Evolutionary conservation across 2,797 vertebrate genomes (phyloP), one percentile per base, ranked within the genome.

Genomic region (Neosilurus mollespiculum): DNA sequence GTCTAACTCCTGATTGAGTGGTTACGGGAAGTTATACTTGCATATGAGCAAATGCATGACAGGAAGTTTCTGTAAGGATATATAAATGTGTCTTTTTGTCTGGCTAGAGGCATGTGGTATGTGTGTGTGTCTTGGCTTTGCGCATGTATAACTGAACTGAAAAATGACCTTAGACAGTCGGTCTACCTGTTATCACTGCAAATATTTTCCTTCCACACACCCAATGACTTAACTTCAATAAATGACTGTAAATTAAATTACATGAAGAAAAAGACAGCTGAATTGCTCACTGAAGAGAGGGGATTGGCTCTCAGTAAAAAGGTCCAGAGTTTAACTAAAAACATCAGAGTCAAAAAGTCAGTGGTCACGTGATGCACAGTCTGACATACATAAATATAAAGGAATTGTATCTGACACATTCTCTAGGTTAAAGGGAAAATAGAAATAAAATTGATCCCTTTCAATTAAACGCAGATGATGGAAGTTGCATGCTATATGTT

Each of bases 131-230:
- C 88, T 93, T 93, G 92, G 92, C 93, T 89, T 85, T 18, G 65
- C 34, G 75, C 76, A 75, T 79, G 82, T 91, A 90, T 91, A 93
- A 91, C 87, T 80, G 85, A 91, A 89, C 90, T 92, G 92, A 91
- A 94, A 93, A 92, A 93, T 87, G 89, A 93, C 89, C 81, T 82
- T 80, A 87, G 90, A 93, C 89, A 90, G 92, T 87, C 59, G 87
- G 91, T 88, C 91, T 93, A 94, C 93, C 91, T 94, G 93, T 94
- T 95, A 94, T 95, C 93, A 93, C 92, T 93, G 93, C 84, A 94
- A 94, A 95, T 94, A 94, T 95, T 95, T 94, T 94, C 88, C 90
- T 94, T 95, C 89, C 90, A 93, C 91, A 93, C 93, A 90, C 93
- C 91, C 88, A 83, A 88, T 58, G 89, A 85, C 90, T 90, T 86